Conservation (phyloP, 2,888 invertebrate genomes). For the Callosobruchus maculatus region DNA sequence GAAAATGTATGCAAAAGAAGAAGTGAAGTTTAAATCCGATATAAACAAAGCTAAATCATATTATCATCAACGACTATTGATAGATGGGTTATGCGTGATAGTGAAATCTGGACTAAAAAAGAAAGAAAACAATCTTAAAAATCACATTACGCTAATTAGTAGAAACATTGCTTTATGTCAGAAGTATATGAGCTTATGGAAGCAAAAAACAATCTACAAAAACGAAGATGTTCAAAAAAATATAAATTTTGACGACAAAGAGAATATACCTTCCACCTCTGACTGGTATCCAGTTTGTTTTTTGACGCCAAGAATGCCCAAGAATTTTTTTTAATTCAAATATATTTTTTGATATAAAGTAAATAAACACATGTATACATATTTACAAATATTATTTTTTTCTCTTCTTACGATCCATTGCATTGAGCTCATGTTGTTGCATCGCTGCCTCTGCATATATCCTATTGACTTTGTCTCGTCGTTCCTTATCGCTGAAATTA, state of each 20-base stretch:
- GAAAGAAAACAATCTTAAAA: slow-evolving; percentile 21
- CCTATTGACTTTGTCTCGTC: slow-evolving; percentile 78
- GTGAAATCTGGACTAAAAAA: slow-evolving; percentile 24
- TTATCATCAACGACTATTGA: slow-evolving; percentile 26
- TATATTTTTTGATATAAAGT: slow-evolving; percentile 3
- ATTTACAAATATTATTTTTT: slow-evolving; percentile 12
- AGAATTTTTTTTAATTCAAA: slow-evolving; percentile 17
- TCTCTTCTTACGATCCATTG: slow-evolving; percentile 58
- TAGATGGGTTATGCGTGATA: slow-evolving; percentile 28
- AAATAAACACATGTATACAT: not conserved
- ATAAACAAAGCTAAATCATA: slow-evolving; percentile 26
- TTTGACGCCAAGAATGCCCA: slow-evolving; percentile 29
- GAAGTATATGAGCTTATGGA: slow-evolving; percentile 38
- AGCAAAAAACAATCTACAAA: slow-evolving; percentile 24
- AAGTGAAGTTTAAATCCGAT: not conserved
- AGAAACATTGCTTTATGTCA: slow-evolving; percentile 26
- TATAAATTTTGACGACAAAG: slow-evolving; percentile 4
- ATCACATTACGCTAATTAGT: slow-evolving; percentile 16
- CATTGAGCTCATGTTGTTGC: slow-evolving; percentile 82
- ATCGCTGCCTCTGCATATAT: slow-evolving; percentile 76
- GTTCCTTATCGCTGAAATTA: slow-evolving; percentile 68
- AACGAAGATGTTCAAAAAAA: not conserved
- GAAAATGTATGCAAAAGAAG: slow-evolving; percentile 3
- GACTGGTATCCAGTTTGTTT: slow-evolving; percentile 33
- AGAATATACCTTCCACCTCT: slow-evolving; percentile 11